Evolutionary conservation across 2,797 vertebrate genomes (phyloP).

Genomic region (Morelia viridis): DNA sequence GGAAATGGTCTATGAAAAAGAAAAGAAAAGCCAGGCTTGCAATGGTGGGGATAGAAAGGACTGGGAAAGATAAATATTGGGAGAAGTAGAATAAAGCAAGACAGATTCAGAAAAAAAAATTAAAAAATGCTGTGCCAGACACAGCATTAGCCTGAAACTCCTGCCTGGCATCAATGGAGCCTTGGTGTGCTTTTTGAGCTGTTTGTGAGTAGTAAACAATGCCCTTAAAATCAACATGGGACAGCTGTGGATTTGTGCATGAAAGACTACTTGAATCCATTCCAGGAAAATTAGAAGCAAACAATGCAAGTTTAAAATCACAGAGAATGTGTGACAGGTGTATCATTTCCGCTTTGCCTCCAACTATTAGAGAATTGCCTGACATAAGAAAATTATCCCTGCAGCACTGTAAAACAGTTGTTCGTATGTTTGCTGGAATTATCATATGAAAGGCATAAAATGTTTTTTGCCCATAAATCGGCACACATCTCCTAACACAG

Average conservation of each 20-base stretch:
- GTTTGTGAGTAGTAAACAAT: slow-evolving; percentile 12
- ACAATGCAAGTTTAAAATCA: neutral
- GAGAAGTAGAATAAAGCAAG: neutral
- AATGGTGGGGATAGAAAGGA: neutral
- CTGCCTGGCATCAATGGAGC: neutral
- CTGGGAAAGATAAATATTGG: neutral
- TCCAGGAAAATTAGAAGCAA: slow-evolving; percentile 15
- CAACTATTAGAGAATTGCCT: neutral
- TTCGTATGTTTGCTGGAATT: neutral
- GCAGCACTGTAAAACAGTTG: neutral
- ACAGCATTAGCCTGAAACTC: neutral
- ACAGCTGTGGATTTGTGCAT: slow-evolving; percentile 9
- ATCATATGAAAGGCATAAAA: slow-evolving; percentile 15
- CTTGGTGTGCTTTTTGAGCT: neutral
- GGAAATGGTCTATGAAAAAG: neutral
- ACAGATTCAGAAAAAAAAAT: neutral
- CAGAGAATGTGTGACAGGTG: neutral
- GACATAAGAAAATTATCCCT: slow-evolving; percentile 15
- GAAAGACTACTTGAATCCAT: slow-evolving; percentile 21
- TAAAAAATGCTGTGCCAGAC: neutral
- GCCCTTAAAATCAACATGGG: slow-evolving; percentile 8
- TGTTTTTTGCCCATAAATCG: neutral
- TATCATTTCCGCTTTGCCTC: neutral
- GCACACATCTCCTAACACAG: slow-evolving; percentile 15
- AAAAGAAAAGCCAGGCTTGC: neutral